Conservation (phyloP, 2,113 vertebrate species). For the Reinhardtius hippoglossoides region DNA sequence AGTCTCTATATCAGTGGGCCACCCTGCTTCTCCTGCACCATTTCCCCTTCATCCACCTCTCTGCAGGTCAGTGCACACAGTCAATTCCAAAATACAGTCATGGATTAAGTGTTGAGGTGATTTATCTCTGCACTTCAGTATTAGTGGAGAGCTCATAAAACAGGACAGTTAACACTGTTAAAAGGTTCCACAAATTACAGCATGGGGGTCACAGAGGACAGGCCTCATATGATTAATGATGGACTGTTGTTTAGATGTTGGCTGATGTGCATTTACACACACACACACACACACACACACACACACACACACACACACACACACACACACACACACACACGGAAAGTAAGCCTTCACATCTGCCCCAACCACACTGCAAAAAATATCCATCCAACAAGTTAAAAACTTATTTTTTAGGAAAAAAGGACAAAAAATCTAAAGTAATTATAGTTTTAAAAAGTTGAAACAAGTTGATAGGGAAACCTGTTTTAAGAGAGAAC, state of each 20-base stretch:
- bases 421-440: no score
- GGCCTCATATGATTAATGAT: constrained; percentile 55
- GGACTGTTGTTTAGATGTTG: constrained; percentile 42
- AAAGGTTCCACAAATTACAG: constrained; percentile 68
- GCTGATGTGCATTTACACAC: constrained; percentile 29
- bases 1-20: constrained; percentile 10
- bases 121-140: constrained; percentile 66
- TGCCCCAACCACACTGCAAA: not conserved
- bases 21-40: constrained; percentile 49
- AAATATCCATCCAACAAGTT: no score
- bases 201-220: constrained; percentile 38
- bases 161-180: constrained; percentile 65
- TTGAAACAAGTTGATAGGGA: not conserved
- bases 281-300: constrained; percentile 3
- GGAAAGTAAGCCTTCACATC: not conserved
- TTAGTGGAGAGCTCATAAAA: constrained; percentile 70
- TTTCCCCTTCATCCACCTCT: constrained; percentile 47
- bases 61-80: constrained; percentile 51
- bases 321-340: constrained; percentile 14
- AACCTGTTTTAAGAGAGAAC: not conserved
- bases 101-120: constrained; percentile 62
- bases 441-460: no score
- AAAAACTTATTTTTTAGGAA: not conserved
- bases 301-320: not conserved
- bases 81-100: constrained; percentile 56